These are phyloP conservation scores for Nasonia vitripennis DNA, from an alignment of 1,140 invertebrate species.

Conservation along the genomic window DNA sequence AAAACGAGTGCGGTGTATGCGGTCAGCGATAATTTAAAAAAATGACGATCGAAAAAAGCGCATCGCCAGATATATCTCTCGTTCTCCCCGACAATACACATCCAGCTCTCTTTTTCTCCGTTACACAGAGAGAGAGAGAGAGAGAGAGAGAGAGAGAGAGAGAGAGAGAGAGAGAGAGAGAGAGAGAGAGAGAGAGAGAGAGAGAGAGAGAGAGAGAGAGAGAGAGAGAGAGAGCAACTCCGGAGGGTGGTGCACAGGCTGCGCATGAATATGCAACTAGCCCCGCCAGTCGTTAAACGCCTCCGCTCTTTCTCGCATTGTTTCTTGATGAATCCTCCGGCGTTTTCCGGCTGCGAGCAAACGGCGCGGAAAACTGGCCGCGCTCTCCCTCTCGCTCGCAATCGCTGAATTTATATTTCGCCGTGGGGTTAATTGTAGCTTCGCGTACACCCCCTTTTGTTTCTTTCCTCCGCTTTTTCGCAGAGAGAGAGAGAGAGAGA, in stretches of 20 bases:
- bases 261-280: conserved; percentile 16
- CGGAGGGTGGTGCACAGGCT: background rate
- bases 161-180: background rate
- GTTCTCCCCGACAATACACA: background rate
- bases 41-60: background rate
- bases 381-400: background rate
- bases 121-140: background rate
- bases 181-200: background rate
- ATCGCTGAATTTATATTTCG: conserved; percentile 16
- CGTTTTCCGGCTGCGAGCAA: conserved; percentile 2
- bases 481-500: too few species aligned
- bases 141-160: background rate
- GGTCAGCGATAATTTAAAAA: background rate
- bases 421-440: conserved; percentile 5
- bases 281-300: conserved; percentile 13
- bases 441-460: background rate
- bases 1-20: background rate
- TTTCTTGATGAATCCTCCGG: conserved; percentile 8
- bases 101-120: background rate
- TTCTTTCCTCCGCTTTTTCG: background rate
- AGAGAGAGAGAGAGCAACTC: background rate
- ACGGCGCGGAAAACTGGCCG: conserved; percentile 19
- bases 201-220: background rate
- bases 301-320: conserved; percentile 19
- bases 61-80: background rate